Evolutionary conservation across 2,888 invertebrate genomes (phyloP).

Genomic region (Amblyjoppa fuscipennis): DNA sequence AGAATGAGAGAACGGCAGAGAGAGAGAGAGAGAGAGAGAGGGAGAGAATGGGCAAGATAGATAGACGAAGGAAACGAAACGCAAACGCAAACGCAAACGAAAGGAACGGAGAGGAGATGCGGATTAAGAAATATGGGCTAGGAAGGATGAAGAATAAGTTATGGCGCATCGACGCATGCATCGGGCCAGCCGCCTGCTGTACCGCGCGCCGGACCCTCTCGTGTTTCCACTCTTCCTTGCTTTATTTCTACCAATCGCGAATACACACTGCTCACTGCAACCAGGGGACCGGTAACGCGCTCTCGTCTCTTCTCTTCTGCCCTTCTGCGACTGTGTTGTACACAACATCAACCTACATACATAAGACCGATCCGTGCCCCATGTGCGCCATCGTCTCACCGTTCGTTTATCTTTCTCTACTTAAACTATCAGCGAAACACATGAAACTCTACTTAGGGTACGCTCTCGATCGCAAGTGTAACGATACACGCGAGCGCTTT

Average conservation of each 20-base stretch:
- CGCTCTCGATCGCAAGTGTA: slow-evolving; percentile 1
- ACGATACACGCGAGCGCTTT: slow-evolving; percentile 2
- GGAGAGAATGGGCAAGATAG: slow-evolving; percentile 37
- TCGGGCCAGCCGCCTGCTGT: slow-evolving; percentile 53
- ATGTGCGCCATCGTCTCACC: slow-evolving; percentile 19
- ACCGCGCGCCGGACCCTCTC: slow-evolving; percentile 64
- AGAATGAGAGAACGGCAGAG: slow-evolving; percentile 33
- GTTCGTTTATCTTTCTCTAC: slow-evolving; percentile 58
- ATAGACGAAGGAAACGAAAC: slow-evolving; percentile 50
- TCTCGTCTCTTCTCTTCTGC: slow-evolving; percentile 43
- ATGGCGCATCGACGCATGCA: slow-evolving; percentile 68
- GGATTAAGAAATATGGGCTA: slow-evolving; percentile 69
- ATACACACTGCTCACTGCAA: slow-evolving; percentile 58
- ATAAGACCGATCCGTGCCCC: slow-evolving; percentile 3
- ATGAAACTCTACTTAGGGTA: slow-evolving; percentile 60
- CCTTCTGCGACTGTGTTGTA: slow-evolving; percentile 24
- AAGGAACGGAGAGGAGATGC: slow-evolving; percentile 58
- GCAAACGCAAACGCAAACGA: slow-evolving; percentile 48
- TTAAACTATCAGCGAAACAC: slow-evolving; percentile 65
- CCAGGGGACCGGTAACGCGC: slow-evolving; percentile 63
- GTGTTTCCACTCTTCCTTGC: slow-evolving; percentile 66
- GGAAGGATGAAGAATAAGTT: slow-evolving; percentile 69
- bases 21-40: slow-evolving; percentile 38
- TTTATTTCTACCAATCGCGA: slow-evolving; percentile 69
- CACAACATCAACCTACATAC: slow-evolving; percentile 46